Evolutionary conservation across 2,113 vertebrate genomes (phyloP), one percentile per base, ranked within the genome.

Genomic region (Rafetus swinhoei): DNA sequence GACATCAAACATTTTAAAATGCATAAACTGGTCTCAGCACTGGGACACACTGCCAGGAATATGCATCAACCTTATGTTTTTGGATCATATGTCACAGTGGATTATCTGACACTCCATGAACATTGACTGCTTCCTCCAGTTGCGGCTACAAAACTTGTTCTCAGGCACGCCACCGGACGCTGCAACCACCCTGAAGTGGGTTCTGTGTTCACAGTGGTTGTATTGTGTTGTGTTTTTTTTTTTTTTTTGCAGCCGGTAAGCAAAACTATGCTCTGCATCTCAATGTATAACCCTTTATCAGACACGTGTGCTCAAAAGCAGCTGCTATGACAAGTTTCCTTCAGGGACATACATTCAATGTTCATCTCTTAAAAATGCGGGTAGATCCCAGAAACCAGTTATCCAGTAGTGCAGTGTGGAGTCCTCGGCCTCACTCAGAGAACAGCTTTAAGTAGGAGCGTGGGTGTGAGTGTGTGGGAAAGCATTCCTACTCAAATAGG

Each of bases 1-100:
- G 84, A 93, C 94, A 94, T 97, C 95, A 96, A 94, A 93, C 94
- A 87, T 96, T 95, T 94, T 93, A 95, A 96, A 95, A 94, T 16
- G 39, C 89, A 90, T 80, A 76, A 95, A 94, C 79, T 86, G 81
- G 93, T 97, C 93, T 95, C 95, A 95, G 92, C 83, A 84, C 62
- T 2, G 0, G 79, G 90, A 80, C 90, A 22, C 27, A 29, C 95
- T 16, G 72, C 97, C 95, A 97, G 92, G 93, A 96, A 96, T 97
- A 97, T 96, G 89, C 86, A 53, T 95, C 85, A 94, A 86, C 79
- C 96, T 86, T 85, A 86, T 93, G 91, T 79, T 94, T 97, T 95
- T 85, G 94, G 84, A 91, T 97, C 86, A 12, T 25, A 25, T 93
- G 93, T 93, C 95, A 80, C 81, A 62, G 72, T 0, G 2, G 88